Evolutionary conservation across 2,797 vertebrate genomes (phyloP).

Genomic region (Lagodon rhomboides): DNA sequence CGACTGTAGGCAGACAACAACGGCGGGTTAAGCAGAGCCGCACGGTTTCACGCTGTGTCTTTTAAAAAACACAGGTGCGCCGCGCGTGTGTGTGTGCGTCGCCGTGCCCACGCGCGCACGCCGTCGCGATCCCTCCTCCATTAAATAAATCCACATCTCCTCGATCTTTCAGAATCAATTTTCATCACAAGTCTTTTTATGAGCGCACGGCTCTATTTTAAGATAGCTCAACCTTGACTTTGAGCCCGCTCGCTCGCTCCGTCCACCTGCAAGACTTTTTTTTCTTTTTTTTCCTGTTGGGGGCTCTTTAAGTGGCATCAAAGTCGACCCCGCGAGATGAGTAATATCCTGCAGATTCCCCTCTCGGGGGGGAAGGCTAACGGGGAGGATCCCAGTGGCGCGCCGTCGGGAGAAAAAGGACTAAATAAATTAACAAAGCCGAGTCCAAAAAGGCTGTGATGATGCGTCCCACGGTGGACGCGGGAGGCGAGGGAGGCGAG

Average conservation of each 20-base stretch:
- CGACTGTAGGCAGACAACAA: slow-evolving; percentile 58
- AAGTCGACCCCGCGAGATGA: slow-evolving; percentile 26
- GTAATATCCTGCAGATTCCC: slow-evolving; percentile 33
- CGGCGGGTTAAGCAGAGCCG: slow-evolving; percentile 47
- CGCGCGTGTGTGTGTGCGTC: neutral
- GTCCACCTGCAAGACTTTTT: slow-evolving; percentile 41
- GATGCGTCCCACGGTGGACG: slow-evolving; percentile 44
- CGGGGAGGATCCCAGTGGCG: slow-evolving; percentile 27
- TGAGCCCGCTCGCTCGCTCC: slow-evolving; percentile 18
- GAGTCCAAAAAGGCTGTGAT: slow-evolving; percentile 49
- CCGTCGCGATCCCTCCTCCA: slow-evolving; percentile 21
- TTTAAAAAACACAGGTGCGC: slow-evolving; percentile 37
- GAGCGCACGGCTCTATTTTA: slow-evolving; percentile 44
- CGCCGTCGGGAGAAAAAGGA: slow-evolving; percentile 23
- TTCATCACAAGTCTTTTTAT: slow-evolving; percentile 56
- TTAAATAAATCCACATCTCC: slow-evolving; percentile 65
- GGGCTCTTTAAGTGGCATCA: slow-evolving; percentile 56
- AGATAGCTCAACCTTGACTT: slow-evolving; percentile 53
- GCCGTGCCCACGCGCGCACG: neutral
- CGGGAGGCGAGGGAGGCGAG: neutral
- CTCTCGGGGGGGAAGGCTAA: slow-evolving; percentile 24
- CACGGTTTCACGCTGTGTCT: slow-evolving; percentile 39
- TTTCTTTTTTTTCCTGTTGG: slow-evolving; percentile 17
- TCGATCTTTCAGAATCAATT: slow-evolving; percentile 68
- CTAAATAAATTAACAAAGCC: slow-evolving; percentile 73